phyloP scores from a whole-genome alignment of 1,140 invertebrate species.

The Streblospio benedicti region DNA sequence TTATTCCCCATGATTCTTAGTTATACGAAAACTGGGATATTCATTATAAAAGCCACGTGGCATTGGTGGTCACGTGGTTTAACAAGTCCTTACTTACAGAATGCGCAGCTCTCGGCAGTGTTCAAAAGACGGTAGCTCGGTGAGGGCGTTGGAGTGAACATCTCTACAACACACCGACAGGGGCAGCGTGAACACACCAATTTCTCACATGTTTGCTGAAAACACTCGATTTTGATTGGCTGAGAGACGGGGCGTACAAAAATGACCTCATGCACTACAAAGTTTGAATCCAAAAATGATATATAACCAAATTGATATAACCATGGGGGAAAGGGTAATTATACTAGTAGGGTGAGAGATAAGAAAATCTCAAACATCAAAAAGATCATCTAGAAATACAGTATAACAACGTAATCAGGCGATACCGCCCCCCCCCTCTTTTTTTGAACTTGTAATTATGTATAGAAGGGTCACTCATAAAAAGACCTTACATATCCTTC shows the following conservation, averaged over 20 bases:
- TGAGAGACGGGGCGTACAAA: background rate
- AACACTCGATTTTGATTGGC: background rate
- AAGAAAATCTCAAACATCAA: background rate
- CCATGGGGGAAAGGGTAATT: too few relatives aligned
- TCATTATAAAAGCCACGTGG: too few relatives aligned
- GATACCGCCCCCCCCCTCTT: too few relatives aligned
- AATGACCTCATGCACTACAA: background rate
- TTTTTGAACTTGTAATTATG: background rate
- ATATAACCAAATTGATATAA: background rate
- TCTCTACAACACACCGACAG: constrained; percentile 36
- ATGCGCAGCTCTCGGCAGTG: constrained; percentile 60
- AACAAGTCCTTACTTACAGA: constrained; percentile 64
- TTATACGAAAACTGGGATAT: too few relatives aligned
- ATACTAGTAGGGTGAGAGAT: background rate
- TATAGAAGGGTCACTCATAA: background rate
- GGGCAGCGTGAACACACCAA: background rate
- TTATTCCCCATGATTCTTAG: too few relatives aligned
- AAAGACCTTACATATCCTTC: background rate
- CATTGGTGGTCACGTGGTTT: background rate
- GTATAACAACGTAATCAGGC: background rate
- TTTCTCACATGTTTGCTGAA: too few relatives aligned
- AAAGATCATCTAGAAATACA: background rate
- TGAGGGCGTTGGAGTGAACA: constrained; percentile 44
- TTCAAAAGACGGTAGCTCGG: constrained; percentile 33
- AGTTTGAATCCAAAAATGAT: background rate